Base-by-base conservation (phyloP, 2,797 vertebrate genomes). In the Avahi laniger region DNA sequence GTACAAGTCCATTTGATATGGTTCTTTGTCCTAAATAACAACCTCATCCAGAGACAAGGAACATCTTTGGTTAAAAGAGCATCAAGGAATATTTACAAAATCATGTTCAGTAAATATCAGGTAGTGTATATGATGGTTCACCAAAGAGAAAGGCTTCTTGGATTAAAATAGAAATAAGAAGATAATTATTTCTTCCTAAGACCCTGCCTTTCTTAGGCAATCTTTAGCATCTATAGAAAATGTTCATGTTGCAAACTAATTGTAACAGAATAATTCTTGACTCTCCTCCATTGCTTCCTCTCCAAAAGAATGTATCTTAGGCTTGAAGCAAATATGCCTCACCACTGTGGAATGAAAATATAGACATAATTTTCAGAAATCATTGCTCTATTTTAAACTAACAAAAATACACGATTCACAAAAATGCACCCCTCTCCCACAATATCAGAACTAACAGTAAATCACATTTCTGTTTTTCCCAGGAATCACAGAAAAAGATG, bases 401-500 rank as follows among this genome's bases (percentile, higher is more conserved):
- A 88, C 54, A 82, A 88, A 46, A 73, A n/a, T 72, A 67, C 82
- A 33, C 48, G 4, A 43, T 89, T 88, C 76, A 70, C 12, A 30
- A 91, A 97, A 96, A 80, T 6, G 1, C 20, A 81, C 43, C 14
- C 13, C 12, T 87, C 9, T 69, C 22, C 69, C 30, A 52, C 9
- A 81, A 38, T 78, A 72, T 52, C 41, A 20, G 61, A 30, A 50
- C 52, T 86, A 90, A 90, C 3, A 41, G 7, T 50, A n/a, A 89
- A 20, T 13, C 22, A 59, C 13, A 3, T 84, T 89, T 91, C 67
- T 89, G 18, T 61, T 94, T 93, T 88, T 72, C 63, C 46, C 24
- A 95, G 75, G 75, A 91, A 10, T 6, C 35, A n/a, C 1, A 73
- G n/a, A 24, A 92, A 85, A 94, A 63, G 52, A 95, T 94, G 96